phyloP scores from a whole-genome alignment of 1,140 invertebrate genomes.

The Phymorhynchus buccinoides region DNA sequence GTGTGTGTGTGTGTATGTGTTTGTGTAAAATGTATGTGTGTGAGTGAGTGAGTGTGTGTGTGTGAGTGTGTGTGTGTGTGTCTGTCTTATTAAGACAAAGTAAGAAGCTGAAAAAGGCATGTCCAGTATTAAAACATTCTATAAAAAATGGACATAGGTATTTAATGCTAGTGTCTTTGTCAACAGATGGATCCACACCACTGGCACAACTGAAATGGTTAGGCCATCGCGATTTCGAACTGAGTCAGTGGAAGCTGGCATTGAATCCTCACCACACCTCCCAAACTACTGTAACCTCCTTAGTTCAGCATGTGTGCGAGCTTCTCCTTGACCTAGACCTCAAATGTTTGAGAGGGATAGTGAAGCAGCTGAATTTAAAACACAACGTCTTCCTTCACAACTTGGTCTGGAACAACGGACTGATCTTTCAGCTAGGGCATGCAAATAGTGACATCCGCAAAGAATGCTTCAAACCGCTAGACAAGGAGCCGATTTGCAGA shows the following conservation, averaged over 20 bases:
- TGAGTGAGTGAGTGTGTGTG: not conserved
- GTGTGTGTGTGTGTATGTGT: constrained; percentile 12
- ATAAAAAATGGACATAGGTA: not conserved
- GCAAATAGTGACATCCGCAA: not conserved
- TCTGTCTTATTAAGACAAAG: not conserved
- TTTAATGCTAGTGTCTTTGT: not conserved
- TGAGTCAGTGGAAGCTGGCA: not conserved
- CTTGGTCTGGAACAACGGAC: not conserved
- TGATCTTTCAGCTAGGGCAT: constrained; percentile 23
- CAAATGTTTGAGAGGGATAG: not conserved
- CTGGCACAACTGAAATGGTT: not conserved
- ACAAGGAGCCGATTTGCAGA: not conserved
- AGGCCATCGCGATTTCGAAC: not conserved
- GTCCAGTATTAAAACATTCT: no score
- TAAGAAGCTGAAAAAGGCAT: not conserved
- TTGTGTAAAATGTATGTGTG: not conserved
- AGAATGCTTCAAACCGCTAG: not conserved
- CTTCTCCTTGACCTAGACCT: not conserved
- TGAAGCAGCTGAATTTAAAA: not conserved
- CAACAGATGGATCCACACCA: not conserved
- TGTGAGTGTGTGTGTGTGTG: constrained; percentile 4
- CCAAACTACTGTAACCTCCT: not conserved
- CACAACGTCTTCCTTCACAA: constrained; percentile 15
- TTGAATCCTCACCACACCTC: not conserved
- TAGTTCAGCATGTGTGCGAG: not conserved